These are phyloP conservation scores for Lasioglossum pauxillum DNA, from an alignment of 2,888 invertebrate species.

Conservation along the genomic window DNA sequence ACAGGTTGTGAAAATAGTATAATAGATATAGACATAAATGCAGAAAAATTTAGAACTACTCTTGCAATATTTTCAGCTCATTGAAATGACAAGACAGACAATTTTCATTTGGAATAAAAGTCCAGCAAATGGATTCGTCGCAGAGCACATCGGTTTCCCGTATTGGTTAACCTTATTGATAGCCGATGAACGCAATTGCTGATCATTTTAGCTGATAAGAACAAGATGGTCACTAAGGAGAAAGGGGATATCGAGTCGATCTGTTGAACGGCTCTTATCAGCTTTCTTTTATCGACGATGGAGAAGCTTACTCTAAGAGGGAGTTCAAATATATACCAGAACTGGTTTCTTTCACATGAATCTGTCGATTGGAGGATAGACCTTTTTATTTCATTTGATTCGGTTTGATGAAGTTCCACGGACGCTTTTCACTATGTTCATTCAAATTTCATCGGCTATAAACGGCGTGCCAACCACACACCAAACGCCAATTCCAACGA, in stretches of 20 bases:
- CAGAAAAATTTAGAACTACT: too few species aligned
- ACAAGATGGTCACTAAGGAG: slow-evolving; percentile 34
- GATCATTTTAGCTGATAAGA: slow-evolving; percentile 42
- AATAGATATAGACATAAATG: too few species aligned
- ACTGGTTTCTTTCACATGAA: slow-evolving; percentile 11
- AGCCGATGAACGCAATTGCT: slow-evolving; percentile 26
- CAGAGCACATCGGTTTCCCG: slow-evolving; percentile 39
- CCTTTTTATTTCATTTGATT: background rate
- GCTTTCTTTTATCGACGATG: slow-evolving; percentile 45
- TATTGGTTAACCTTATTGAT: slow-evolving; percentile 46
- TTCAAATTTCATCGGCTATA: background rate
- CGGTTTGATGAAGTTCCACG: background rate
- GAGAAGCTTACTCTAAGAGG: slow-evolving; percentile 44
- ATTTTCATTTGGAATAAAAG: background rate
- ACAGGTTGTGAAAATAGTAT: too few species aligned
- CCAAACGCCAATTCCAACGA: background rate
- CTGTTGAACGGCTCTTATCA: slow-evolving; percentile 48
- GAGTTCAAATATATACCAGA: slow-evolving; percentile 42
- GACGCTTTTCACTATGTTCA: background rate
- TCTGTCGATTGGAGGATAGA: background rate
- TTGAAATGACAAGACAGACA: background rate
- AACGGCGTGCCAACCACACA: background rate
- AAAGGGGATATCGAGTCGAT: slow-evolving; percentile 49
- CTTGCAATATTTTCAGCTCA: too few species aligned
- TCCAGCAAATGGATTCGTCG: slow-evolving; percentile 7